phyloP scores from a whole-genome alignment of 2,888 invertebrate genomes.

The Pyrocoelia pectoralis region DNA sequence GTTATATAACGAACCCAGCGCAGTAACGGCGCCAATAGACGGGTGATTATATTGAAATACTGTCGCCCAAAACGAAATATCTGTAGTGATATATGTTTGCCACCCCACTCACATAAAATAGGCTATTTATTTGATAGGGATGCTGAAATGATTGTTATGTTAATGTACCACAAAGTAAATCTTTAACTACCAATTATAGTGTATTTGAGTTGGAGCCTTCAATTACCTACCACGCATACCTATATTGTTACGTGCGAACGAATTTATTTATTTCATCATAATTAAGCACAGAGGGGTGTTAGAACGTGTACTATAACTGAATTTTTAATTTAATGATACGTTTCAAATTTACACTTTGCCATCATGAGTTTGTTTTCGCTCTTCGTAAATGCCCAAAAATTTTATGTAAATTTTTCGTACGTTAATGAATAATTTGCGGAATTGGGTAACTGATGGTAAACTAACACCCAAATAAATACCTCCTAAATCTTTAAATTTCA shows the following conservation, averaged over 20 bases:
- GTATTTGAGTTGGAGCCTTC: slow-evolving; percentile 10
- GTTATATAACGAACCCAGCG: slow-evolving; percentile 49
- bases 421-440: not conserved
- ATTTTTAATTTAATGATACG: too few species aligned
- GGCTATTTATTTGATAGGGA: slow-evolving; percentile 47
- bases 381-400: too few species aligned
- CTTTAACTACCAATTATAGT: slow-evolving; percentile 29
- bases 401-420: too few species aligned
- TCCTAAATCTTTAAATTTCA: not conserved
- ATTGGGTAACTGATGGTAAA: not conserved
- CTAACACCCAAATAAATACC: not conserved
- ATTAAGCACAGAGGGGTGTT: not conserved
- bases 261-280: not conserved
- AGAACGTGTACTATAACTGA: too few species aligned
- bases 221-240: not conserved
- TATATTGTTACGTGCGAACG: not conserved
- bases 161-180: slow-evolving; percentile 31
- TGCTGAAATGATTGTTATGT: slow-evolving; percentile 47
- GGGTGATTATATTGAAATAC: slow-evolving; percentile 57
- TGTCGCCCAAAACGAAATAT: slow-evolving; percentile 52
- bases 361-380: too few species aligned
- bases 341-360: too few species aligned
- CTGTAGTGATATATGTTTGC: slow-evolving; percentile 48
- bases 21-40: slow-evolving; percentile 48
- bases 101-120: slow-evolving; percentile 48